Evolutionary conservation across 2,113 vertebrate genomes (phyloP).

Genomic region (Blennius ocellaris): DNA sequence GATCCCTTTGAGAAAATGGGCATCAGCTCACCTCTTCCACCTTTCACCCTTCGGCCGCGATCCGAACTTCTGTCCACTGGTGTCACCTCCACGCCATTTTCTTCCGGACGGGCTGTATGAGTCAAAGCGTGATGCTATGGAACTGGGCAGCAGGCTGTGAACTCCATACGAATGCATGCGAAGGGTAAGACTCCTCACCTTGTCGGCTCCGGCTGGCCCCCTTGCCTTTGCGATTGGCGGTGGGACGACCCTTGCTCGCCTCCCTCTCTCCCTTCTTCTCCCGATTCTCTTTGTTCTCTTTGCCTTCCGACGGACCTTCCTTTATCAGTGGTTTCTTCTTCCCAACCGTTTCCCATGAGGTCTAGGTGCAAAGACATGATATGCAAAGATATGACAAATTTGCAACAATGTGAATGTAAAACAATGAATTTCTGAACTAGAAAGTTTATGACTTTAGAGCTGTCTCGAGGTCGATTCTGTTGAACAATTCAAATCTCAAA

Average conservation of each 20-base stretch:
- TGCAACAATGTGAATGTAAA: neutral
- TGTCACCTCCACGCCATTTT: conserved; percentile 91
- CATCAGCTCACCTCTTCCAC: conserved; percentile 88
- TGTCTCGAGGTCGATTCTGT: too few species aligned
- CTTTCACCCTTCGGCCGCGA: conserved; percentile 87
- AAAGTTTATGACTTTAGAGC: too few species aligned
- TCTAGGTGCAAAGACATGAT: conserved; percentile 75
- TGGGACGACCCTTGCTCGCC: conserved; percentile 85
- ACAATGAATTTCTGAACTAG: neutral
- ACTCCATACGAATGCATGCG: neutral
- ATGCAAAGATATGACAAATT: neutral
- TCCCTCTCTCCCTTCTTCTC: conserved; percentile 94
- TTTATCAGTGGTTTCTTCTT: conserved; percentile 95
- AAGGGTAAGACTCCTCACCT: conserved; percentile 72
- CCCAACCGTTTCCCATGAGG: conserved; percentile 97
- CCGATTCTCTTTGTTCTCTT: conserved; percentile 90
- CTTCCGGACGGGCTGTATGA: conserved; percentile 87
- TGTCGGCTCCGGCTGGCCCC: conserved; percentile 87
- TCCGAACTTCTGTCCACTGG: conserved; percentile 90
- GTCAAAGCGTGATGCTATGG: neutral
- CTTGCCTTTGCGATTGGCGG: conserved; percentile 87
- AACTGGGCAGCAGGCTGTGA: neutral
- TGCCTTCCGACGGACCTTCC: conserved; percentile 89
- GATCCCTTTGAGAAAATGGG: too few species aligned
- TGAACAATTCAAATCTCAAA: too few species aligned